These are phyloP conservation scores for Druceiella hillmani DNA, from an alignment of 2,888 invertebrate genomes.

Conservation along the genomic window DNA sequence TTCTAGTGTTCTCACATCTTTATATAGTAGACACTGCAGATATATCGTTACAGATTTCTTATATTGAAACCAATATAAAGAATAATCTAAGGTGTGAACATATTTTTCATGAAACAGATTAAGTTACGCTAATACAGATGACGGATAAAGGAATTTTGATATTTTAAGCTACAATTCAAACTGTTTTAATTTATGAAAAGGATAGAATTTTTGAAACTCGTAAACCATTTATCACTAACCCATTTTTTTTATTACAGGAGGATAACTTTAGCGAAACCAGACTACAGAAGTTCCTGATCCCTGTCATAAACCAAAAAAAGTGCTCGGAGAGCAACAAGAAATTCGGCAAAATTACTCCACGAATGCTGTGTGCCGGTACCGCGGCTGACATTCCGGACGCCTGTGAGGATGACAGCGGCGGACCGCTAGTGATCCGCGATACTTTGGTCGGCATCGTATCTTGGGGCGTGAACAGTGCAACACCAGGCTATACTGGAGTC, in stretches of 20 bases:
- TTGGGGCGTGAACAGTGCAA: constrained; percentile 45
- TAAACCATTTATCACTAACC: not conserved
- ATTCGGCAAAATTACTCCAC: constrained; percentile 40
- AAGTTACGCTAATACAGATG: too few species aligned
- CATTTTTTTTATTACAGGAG: constrained; percentile 11
- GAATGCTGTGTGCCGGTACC: constrained; percentile 58
- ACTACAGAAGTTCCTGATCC: constrained; percentile 49
- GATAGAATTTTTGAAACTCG: not conserved
- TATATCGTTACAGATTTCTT: too few species aligned
- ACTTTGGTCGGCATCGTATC: constrained; percentile 46
- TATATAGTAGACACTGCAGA: too few species aligned
- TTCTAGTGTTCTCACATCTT: too few species aligned
- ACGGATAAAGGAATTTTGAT: too few species aligned
- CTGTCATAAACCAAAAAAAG: constrained; percentile 42
- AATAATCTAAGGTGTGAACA: too few species aligned
- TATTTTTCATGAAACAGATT: too few species aligned
- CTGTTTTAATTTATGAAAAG: too few species aligned
- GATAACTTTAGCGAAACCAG: constrained; percentile 27
- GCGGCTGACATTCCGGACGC: constrained; percentile 49
- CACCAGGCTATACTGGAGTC: constrained; percentile 43
- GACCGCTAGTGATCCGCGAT: constrained; percentile 36
- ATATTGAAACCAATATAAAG: too few species aligned
- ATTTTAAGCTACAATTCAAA: too few species aligned
- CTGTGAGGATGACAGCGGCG: constrained; percentile 46
- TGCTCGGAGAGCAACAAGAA: constrained; percentile 48